Base-by-base conservation (phyloP, 2,888 invertebrate genomes). In the Nudaria mundana region DNA sequence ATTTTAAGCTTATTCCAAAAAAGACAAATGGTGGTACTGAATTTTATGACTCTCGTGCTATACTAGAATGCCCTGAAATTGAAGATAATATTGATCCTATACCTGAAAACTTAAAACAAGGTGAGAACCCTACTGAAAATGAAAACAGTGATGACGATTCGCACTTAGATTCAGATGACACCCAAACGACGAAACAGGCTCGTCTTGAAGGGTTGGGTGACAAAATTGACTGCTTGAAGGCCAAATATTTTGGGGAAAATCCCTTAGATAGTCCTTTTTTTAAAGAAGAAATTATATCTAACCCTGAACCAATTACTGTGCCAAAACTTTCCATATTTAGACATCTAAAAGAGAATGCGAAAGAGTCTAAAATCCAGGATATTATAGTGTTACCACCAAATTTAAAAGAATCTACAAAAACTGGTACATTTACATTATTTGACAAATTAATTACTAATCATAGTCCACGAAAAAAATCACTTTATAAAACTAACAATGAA, bases 231-330 rank as follows among this genome's bases (percentile, higher is more conserved):
- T 95, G 95, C 62, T 91, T 93, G 16, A 94, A 93, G 72, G 83
- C 86, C 0, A 94, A 94, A 79, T 94, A 93, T 69, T 95, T 95
- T 68, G 95, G 94, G 1, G 85, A 90, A 44, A 91, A 94, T 71
- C 95, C 95, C 1, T 74, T 95, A 37, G 94, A 94, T 54, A 94
- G 92, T 78, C 94, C 94, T 0, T 86, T 95, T 52, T 95, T 95
- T 57, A 76, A 81, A 41, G 92, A 92, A 80, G 86, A 90, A 26
- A 62, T 76, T 5, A 88, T 91, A 46, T 71, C 75, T 7, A 74
- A 79, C 14, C 91, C 91, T 1, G 81, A 87, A 58, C 87, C 89
- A 22, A 67, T 87, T 15, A 59, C 49, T 8, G 52, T 53, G 12
- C 77, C 81, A 14, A 68, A 60, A 46, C 44, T 66, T 10, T 32